These are phyloP conservation scores for Cardinalis cardinalis DNA, from an alignment of 2,113 vertebrate genomes.

Conservation along the genomic window DNA sequence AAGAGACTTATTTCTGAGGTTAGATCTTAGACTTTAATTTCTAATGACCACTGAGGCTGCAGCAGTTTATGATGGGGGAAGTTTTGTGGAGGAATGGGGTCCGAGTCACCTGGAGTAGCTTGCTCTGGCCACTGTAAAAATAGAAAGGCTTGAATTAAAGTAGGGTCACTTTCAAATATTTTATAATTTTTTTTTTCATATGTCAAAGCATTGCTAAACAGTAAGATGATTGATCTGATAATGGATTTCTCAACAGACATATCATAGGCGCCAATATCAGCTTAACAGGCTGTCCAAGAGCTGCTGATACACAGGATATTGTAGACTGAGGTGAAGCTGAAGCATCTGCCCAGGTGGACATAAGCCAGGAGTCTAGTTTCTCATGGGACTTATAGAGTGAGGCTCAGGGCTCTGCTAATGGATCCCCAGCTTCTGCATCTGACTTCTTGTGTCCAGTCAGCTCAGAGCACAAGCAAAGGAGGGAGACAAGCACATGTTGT, in stretches of 20 bases:
- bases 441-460: background rate
- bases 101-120: accelerated
- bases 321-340: background rate
- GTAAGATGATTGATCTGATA: background rate
- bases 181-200: background rate
- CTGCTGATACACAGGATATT: background rate
- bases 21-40: background rate
- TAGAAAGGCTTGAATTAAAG: background rate
- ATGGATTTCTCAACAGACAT: background rate
- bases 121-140: background rate
- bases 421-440: background rate
- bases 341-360: background rate
- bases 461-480: background rate
- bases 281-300: background rate
- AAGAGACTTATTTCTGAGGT: background rate
- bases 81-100: background rate
- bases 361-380: background rate
- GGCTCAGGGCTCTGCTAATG: background rate
- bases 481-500: background rate
- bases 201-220: background rate
- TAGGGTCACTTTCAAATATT: background rate
- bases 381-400: background rate
- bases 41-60: background rate
- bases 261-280: background rate
- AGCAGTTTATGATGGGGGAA: background rate